Evolutionary conservation across 2,113 vertebrate genomes (phyloP).

Genomic region (Mionectes macconnelli): DNA sequence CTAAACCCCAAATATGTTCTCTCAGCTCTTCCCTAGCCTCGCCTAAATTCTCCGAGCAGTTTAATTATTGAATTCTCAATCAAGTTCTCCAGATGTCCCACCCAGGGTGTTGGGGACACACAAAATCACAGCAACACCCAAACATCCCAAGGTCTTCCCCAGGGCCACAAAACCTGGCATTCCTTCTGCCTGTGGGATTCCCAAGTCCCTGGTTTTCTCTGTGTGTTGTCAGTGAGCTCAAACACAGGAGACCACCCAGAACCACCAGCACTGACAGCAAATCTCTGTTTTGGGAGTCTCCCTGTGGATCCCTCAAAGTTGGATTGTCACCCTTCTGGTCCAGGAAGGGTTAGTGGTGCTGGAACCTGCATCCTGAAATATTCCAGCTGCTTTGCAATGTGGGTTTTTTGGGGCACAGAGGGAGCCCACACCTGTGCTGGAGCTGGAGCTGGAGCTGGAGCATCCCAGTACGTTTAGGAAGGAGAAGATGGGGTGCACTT

Average conservation of each 20-base stretch:
- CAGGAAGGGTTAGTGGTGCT: not conserved
- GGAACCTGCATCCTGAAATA: not conserved
- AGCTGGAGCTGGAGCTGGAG: not conserved
- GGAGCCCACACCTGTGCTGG: not conserved
- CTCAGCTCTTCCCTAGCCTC: not conserved
- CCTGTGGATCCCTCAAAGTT: not conserved
- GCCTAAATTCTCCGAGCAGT: not conserved
- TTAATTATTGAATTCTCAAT: not conserved
- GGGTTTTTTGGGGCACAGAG: fast-evolving
- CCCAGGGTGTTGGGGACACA: fast-evolving
- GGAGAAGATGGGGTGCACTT: not conserved
- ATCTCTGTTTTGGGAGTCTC: no score
- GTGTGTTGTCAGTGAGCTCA: fast-evolving
- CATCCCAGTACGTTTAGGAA: not conserved
- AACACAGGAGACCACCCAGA: not conserved
- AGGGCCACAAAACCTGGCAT: not conserved
- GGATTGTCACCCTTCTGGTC: fast-evolving
- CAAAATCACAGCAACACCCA: not conserved
- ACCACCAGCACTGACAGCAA: no score
- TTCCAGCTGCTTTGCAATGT: fast-evolving
- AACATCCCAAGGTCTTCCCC: not conserved
- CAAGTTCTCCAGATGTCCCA: not conserved
- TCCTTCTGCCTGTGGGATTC: not conserved
- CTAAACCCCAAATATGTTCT: not conserved
- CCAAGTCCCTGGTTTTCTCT: not conserved